Evolutionary conservation across 1,140 invertebrate species (phyloP).

Genomic region (Ceratitis capitata): DNA sequence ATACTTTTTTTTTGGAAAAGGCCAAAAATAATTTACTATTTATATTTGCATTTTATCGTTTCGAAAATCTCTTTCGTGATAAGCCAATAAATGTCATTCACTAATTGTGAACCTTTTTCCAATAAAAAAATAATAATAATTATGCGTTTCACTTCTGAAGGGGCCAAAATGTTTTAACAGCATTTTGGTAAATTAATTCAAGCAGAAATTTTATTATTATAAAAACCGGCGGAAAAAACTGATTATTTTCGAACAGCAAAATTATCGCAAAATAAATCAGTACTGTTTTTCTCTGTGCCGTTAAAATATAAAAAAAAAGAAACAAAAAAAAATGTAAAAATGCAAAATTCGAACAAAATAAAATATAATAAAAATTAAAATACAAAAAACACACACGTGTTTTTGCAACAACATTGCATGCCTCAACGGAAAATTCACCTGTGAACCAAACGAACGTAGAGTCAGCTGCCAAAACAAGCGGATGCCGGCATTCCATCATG

Average conservation of each 20-base stretch:
- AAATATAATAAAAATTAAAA: not conserved
- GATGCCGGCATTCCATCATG: conserved; percentile 15
- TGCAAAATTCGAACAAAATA: not conserved
- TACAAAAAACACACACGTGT: not conserved
- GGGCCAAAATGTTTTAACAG: not conserved
- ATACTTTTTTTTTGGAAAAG: too few species aligned
- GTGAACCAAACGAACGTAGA: not conserved
- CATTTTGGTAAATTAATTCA: not conserved
- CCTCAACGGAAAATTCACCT: conserved; percentile 8
- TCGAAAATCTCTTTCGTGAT: too few species aligned
- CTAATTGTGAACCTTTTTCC: too few species aligned
- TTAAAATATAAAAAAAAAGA: not conserved
- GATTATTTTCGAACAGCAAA: not conserved
- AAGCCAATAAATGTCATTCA: too few species aligned
- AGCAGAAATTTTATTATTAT: not conserved
- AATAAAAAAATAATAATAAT: too few species aligned
- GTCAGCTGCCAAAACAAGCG: conserved; percentile 35
- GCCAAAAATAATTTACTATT: too few species aligned
- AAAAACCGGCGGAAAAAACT: not conserved
- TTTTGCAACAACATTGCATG: conserved; percentile 17
- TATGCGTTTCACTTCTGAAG: too few species aligned
- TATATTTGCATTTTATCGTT: too few species aligned
- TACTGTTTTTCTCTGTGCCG: not conserved
- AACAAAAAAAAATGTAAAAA: not conserved
- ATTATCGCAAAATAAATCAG: conserved; percentile 18